Percentiles rank a stretch among this genome's conserved stretches.
Conservation (phyloP, 35 echinoderm and acorn worm species). For the Acanthaster planci region DNA sequence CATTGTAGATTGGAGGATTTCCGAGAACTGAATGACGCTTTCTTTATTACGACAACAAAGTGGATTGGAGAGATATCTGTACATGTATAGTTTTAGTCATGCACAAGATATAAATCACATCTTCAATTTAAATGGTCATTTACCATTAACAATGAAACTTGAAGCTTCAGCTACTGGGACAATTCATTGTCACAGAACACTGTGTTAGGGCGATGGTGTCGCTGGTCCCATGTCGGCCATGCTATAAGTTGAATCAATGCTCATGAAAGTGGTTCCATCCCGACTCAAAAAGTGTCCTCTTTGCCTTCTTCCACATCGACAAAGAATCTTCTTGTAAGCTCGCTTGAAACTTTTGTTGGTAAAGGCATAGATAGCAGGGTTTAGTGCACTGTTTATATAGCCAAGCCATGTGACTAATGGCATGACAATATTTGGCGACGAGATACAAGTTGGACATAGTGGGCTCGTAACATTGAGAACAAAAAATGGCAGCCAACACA, state of each 20-base stretch:
- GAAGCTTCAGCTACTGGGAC: no score
- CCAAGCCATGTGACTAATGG: slow-evolving; percentile 86
- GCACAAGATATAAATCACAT: no score
- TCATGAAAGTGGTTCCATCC: slow-evolving; percentile 64
- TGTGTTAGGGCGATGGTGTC: slow-evolving; percentile 26
- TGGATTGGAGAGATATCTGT: no score
- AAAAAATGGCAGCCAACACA: slow-evolving; percentile 97
- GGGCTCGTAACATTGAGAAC: slow-evolving; percentile 65
- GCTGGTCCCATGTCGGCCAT: slow-evolving; percentile 55
- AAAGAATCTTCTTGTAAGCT: slow-evolving; percentile 83
- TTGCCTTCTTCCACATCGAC: slow-evolving; percentile 41
- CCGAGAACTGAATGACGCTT: no score
- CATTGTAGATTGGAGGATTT: no score
- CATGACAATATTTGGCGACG: slow-evolving; percentile 60
- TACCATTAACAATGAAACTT: no score
- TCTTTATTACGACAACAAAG: no score
- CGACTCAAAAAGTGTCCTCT: slow-evolving; percentile 43
- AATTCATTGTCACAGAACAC: no score
- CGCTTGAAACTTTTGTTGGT: slow-evolving; percentile 82
- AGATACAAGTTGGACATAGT: slow-evolving; percentile 63
- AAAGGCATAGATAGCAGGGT: slow-evolving; percentile 93
- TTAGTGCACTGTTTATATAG: slow-evolving; percentile 91
- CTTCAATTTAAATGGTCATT: no score
- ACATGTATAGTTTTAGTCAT: no score
- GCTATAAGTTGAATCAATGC: slow-evolving; percentile 60